Evolutionary conservation across 1,140 invertebrate species (phyloP), one percentile per base, ranked within the genome.

Genomic region (Ditylenchus dipsaci): DNA sequence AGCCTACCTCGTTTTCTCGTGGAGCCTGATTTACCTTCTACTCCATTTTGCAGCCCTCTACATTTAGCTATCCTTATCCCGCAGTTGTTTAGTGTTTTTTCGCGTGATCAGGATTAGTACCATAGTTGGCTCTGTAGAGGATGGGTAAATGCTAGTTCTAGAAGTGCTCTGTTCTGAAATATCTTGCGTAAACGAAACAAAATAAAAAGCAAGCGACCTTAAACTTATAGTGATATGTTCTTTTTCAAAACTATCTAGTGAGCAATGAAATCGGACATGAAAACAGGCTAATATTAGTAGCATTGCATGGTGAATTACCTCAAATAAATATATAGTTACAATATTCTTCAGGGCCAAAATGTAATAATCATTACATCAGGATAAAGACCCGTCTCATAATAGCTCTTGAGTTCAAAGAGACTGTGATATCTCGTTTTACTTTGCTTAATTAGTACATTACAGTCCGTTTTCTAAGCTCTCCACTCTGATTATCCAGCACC

Each of bases 41-140:
- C 23, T 17, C 21, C 58, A n/a, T 74, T 58, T 74, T 57, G 29
- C 23, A 23, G 42, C 21, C 30, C 19, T 38, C n/a, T 63, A 15
- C 17, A 26, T 59, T 74, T 66, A 60, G 49, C 49, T 15, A 58
- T 63, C n/a, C 67, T 19, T 33, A 77, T 68, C 0, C 95, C 95
- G 85, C 95, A 97, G 84, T 98, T 98, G 0, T 92, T 93, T 8
- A 98, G 85, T 13, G 92, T 92, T 97, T 98, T 47, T 93, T 85
- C 0, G 93, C 83, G 72, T 87, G 86, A 76, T 87, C 86, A 5
- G 84, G 78, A 70, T 87, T 87, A 0, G 83, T 86, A 33, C 86
- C 86, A 71, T 84, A 86, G 65, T 85, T 85, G 0, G 59, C 58
- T 59, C 82, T 87, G 79, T 95, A 97, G 1, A 93, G 95, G 94